Evolutionary conservation across 2,113 vertebrate species (phyloP).

Genomic region (Thomomys bottae): DNA sequence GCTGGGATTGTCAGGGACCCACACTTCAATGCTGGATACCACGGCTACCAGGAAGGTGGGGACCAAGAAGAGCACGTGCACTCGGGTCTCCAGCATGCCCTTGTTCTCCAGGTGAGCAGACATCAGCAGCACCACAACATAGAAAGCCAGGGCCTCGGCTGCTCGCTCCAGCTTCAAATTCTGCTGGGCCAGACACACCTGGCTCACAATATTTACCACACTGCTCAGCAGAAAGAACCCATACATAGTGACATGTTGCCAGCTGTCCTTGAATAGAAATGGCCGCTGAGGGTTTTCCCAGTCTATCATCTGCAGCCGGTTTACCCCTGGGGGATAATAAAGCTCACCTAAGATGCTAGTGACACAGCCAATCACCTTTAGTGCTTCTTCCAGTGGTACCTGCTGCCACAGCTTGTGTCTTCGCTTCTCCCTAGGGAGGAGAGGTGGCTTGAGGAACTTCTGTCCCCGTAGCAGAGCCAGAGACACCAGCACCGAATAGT

Average conservation of each 20-base stretch:
- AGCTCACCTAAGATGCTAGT: rapidly evolving
- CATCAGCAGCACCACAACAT: not conserved
- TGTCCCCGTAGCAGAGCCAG: slow-evolving; percentile 46
- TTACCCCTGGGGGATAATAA: slow-evolving; percentile 26
- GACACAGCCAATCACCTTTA: not conserved
- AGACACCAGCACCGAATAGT: slow-evolving; percentile 12
- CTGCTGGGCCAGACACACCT: rapidly evolving
- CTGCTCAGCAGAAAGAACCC: slow-evolving; percentile 36
- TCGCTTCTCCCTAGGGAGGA: slow-evolving; percentile 28
- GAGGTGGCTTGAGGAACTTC: not conserved
- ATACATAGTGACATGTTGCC: slow-evolving; percentile 55
- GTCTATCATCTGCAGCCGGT: not conserved
- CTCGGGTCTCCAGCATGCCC: not conserved
- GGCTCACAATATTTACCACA: slow-evolving; percentile 18
- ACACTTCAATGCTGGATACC: slow-evolving; percentile 26
- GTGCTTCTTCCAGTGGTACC: not conserved
- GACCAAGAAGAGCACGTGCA: not conserved
- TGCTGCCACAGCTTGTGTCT: not conserved
- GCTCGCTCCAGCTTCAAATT: slow-evolving; percentile 3
- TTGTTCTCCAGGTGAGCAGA: not conserved
- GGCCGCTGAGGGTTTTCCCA: slow-evolving; percentile 21
- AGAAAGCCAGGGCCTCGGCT: slow-evolving; percentile 18
- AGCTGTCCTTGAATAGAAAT: not conserved
- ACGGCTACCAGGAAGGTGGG: slow-evolving; percentile 11
- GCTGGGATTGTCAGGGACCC: slow-evolving; percentile 44